phyloP scores from a whole-genome alignment of 2,888 invertebrate genomes.

The Alloscopus bannaensis region DNA sequence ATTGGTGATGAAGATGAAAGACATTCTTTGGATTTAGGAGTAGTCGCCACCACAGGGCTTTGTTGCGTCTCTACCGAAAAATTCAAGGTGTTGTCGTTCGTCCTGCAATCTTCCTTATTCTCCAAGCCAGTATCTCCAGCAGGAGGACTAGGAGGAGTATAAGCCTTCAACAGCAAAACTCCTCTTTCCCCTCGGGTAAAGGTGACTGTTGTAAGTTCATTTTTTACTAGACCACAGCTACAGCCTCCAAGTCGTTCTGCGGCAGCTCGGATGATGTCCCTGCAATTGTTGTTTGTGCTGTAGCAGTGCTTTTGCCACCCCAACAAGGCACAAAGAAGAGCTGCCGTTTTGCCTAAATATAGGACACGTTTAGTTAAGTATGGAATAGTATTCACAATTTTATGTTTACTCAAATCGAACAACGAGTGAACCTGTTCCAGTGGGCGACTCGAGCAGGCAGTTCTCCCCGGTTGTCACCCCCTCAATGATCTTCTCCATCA shows the following conservation, averaged over 20 bases:
- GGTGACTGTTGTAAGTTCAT: slow-evolving; percentile 13
- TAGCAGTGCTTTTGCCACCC: slow-evolving; percentile 60
- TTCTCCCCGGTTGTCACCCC: slow-evolving; percentile 59
- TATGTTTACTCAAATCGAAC: neutral
- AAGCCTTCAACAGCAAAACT: neutral
- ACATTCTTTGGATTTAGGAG: no score
- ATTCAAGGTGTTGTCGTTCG: no score
- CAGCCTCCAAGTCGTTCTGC: slow-evolving; percentile 39
- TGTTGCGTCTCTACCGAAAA: no score
- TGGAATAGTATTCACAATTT: neutral
- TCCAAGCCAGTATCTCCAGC: no score
- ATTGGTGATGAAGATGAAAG: neutral
- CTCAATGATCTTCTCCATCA: slow-evolving; percentile 67
- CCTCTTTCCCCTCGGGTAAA: neutral
- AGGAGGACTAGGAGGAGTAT: neutral
- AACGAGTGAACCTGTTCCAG: slow-evolving; percentile 68
- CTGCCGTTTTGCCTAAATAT: slow-evolving; percentile 68
- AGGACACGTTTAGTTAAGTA: neutral
- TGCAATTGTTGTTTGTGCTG: slow-evolving; percentile 19
- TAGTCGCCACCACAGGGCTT: no score
- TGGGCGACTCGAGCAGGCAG: slow-evolving; percentile 69
- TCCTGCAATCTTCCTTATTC: no score
- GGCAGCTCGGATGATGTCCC: slow-evolving; percentile 26
- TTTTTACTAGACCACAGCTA: slow-evolving; percentile 50
- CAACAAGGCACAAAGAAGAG: slow-evolving; percentile 65